These are phyloP conservation scores for Vicugna pacos DNA, from an alignment of 2,113 vertebrate species.

Conservation along the genomic window DNA sequence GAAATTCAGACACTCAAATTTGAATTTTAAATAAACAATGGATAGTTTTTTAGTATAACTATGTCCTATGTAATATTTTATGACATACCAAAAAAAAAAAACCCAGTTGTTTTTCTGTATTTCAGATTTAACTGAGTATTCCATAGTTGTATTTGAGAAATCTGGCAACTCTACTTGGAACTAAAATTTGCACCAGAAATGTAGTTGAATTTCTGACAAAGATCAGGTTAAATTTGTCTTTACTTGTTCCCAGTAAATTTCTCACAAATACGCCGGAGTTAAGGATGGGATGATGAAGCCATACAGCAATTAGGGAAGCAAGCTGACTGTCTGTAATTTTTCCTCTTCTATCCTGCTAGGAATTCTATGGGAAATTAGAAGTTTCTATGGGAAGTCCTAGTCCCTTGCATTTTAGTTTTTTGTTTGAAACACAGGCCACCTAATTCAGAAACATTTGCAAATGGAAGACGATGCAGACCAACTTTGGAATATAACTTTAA, in stretches of 20 bases:
- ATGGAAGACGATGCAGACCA: not conserved
- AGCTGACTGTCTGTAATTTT: not conserved
- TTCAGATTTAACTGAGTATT: slow-evolving; percentile 32
- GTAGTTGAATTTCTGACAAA: not conserved
- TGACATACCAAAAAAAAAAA: not conserved
- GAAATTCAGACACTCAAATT: slow-evolving; percentile 30
- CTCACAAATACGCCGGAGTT: not conserved
- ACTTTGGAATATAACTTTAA: not conserved
- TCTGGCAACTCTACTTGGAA: not conserved
- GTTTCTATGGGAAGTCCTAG: not conserved
- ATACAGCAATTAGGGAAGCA: not conserved
- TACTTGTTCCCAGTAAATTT: not conserved
- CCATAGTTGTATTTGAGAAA: not conserved
- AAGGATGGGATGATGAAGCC: not conserved
- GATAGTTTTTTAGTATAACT: not conserved
- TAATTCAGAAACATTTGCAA: slow-evolving; percentile 17
- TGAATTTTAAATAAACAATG: slow-evolving; percentile 11
- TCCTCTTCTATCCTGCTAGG: not conserved
- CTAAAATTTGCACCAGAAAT: slow-evolving; percentile 24
- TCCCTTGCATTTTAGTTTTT: not conserved
- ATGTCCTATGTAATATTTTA: not conserved
- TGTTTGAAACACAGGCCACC: not conserved
- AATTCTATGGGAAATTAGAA: not conserved
- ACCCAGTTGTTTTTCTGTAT: not conserved
- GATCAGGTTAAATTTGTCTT: not conserved